Percentiles rank a stretch among this genome's conserved stretches.
phyloP scores from a whole-genome alignment of 2,113 vertebrate species.

The Prolemur simus region DNA sequence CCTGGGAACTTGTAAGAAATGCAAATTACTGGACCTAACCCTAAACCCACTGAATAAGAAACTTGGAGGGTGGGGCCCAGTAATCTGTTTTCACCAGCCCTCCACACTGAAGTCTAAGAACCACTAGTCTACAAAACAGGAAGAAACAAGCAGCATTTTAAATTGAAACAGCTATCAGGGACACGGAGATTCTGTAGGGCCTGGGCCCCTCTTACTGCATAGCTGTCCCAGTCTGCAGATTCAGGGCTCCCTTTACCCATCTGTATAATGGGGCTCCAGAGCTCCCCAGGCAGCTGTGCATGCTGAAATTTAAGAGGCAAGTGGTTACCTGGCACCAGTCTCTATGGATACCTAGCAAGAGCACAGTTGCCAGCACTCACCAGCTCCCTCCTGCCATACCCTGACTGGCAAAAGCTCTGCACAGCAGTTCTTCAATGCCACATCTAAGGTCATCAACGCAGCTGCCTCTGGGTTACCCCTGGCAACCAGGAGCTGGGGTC shows the following conservation, averaged over 20 bases:
- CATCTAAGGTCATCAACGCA: constrained; percentile 51
- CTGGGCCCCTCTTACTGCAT: background rate
- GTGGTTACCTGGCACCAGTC: constrained; percentile 64
- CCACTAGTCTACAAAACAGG: background rate
- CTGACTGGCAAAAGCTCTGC: constrained; percentile 34
- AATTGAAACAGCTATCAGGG: background rate
- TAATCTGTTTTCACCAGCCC: background rate
- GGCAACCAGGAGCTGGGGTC: constrained; percentile 48
- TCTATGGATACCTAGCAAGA: constrained; percentile 70
- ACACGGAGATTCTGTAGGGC: background rate
- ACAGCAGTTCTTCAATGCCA: background rate
- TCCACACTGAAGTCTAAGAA: background rate
- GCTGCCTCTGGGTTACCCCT: constrained; percentile 58
- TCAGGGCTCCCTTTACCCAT: constrained; percentile 14
- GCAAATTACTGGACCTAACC: background rate
- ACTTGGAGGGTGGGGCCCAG: background rate
- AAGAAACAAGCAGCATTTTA: background rate
- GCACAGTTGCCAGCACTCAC: constrained; percentile 17
- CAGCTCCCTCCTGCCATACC: constrained; percentile 4
- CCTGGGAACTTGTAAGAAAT: background rate
- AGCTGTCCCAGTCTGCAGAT: background rate
- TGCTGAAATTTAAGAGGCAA: background rate
- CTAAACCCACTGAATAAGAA: background rate
- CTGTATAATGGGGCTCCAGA: constrained; percentile 46
- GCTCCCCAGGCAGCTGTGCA: background rate